Percentiles rank a stretch among this genome's conserved stretches.
Evolutionary conservation across 2,113 vertebrate genomes (phyloP).

Genomic region (Eubucco bourcierii): DNA sequence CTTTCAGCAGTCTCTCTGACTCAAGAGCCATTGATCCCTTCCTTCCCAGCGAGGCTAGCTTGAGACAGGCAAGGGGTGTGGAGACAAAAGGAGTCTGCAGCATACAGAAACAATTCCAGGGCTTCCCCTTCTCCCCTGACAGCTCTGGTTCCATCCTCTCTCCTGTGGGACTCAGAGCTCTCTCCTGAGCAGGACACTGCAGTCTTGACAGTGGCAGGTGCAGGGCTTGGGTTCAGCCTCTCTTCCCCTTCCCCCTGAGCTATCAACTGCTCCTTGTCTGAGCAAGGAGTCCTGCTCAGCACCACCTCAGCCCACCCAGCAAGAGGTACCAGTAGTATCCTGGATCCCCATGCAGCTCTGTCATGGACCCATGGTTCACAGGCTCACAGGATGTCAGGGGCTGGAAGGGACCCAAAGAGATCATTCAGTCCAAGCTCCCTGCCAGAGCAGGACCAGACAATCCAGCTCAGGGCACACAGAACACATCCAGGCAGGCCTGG

Average conservation of each 20-base stretch:
- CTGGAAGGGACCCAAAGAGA: too few relatives aligned
- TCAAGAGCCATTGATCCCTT: slow-evolving; percentile 8
- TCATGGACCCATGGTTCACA: background rate
- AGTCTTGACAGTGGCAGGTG: accelerated
- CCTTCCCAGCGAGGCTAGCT: background rate
- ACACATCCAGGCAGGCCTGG: too few relatives aligned
- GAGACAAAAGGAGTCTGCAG: accelerated
- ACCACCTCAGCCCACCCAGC: background rate
- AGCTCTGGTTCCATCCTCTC: background rate
- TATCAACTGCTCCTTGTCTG: background rate
- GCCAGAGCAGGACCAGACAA: too few relatives aligned
- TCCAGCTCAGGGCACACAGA: too few relatives aligned
- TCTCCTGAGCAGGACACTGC: background rate
- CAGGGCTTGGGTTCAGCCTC: background rate
- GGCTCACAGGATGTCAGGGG: too few relatives aligned
- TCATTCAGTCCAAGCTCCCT: too few relatives aligned
- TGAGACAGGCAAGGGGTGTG: background rate
- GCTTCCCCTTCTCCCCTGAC: background rate
- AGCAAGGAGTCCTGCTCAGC: background rate
- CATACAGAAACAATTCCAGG: accelerated
- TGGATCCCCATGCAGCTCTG: background rate
- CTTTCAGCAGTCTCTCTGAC: background rate
- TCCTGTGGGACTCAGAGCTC: accelerated
- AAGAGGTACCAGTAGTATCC: background rate
- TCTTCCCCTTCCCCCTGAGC: background rate